Conservation (phyloP, 2,113 vertebrate genomes). For the Toxostoma redivivum region DNA sequence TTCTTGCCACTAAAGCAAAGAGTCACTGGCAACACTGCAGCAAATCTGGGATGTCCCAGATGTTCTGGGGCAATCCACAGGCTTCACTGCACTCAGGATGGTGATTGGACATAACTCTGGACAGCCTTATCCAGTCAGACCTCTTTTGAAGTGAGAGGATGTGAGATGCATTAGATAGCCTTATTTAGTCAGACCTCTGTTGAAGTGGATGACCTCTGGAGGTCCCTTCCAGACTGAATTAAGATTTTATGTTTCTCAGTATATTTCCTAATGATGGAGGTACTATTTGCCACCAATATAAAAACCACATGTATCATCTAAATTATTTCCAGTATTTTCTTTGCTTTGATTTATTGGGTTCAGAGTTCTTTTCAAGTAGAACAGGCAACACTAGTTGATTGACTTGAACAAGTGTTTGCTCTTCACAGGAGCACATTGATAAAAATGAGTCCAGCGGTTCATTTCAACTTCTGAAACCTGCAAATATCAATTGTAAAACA, state of each 20-base stretch:
- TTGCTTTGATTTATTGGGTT: neutral
- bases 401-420: neutral
- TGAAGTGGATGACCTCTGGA: neutral
- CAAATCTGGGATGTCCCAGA: neutral
- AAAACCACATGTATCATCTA: neutral
- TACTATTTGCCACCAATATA: slow-evolving; percentile 14
- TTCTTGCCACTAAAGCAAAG: neutral
- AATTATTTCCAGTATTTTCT: neutral
- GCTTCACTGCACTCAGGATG: neutral
- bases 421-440: neutral
- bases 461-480: neutral
- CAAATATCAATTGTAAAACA: neutral
- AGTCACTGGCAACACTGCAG: neutral
- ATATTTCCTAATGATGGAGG: neutral
- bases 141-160: neutral
- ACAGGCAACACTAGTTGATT: neutral
- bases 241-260: neutral
- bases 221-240: neutral
- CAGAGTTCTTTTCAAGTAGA: neutral
- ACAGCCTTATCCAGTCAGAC: neutral
- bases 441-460: neutral
- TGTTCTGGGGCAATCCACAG: neutral
- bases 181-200: neutral
- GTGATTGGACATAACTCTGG: neutral
- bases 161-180: neutral